Percentiles rank a stretch among this genome's conserved stretches.
Evolutionary conservation across 2,113 vertebrate genomes (phyloP).

Genomic region (Tyrannus savana): DNA sequence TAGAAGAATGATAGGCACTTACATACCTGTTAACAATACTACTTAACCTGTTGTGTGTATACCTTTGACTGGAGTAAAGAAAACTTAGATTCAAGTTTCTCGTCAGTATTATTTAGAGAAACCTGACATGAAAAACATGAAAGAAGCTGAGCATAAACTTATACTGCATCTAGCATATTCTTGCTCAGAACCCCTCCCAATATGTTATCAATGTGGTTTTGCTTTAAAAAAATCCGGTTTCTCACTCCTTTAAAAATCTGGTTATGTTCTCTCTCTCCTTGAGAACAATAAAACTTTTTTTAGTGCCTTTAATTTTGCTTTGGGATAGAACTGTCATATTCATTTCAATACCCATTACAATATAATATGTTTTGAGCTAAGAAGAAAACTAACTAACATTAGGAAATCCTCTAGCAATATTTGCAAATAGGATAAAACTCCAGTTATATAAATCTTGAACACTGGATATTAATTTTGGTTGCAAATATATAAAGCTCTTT

Average conservation of each 20-base stretch:
- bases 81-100: background rate
- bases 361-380: background rate
- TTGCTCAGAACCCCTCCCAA: background rate
- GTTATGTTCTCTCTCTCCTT: background rate
- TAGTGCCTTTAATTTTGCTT: background rate
- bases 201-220: background rate
- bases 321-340: background rate
- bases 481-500: background rate
- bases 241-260: background rate
- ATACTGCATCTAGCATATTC: background rate
- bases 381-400: background rate
- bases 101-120: background rate
- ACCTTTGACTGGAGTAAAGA: background rate
- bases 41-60: background rate
- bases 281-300: background rate
- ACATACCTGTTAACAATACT: background rate
- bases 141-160: background rate
- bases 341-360: background rate
- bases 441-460: background rate
- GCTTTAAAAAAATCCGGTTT: background rate
- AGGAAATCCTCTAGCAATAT: background rate
- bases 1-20: background rate
- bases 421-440: background rate
- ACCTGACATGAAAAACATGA: background rate
- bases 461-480: background rate